Evolutionary conservation across 2,888 invertebrate genomes (phyloP).

Genomic region (Sesia apiformis): DNA sequence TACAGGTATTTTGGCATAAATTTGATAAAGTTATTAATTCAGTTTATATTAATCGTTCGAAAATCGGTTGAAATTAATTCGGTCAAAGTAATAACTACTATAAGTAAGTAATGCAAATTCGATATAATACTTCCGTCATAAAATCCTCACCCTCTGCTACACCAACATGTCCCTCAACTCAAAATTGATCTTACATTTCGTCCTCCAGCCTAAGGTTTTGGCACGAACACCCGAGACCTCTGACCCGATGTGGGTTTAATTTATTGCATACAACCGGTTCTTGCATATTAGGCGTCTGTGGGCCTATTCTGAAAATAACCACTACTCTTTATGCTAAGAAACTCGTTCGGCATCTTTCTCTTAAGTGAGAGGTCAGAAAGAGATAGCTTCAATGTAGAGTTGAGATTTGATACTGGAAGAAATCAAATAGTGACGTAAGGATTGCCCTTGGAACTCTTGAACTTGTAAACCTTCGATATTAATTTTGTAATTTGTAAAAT

Average conservation of each 20-base stretch:
- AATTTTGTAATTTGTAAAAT: too few species aligned
- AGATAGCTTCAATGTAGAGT: not conserved
- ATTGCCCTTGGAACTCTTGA: not conserved
- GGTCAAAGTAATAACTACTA: too few species aligned
- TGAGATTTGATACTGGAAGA: not conserved
- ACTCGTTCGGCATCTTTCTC: not conserved
- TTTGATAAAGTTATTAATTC: too few species aligned
- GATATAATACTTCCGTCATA: too few species aligned
- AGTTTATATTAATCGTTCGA: too few species aligned
- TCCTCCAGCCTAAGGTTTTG: constrained; percentile 12
- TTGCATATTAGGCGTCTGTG: constrained; percentile 23
- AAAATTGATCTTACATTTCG: too few species aligned
- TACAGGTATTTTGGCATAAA: too few species aligned
- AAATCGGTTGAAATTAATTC: too few species aligned
- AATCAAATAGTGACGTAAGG: not conserved
- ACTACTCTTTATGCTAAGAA: not conserved
- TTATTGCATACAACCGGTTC: constrained; percentile 42
- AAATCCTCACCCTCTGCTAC: too few species aligned
- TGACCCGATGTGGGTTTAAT: constrained; percentile 33
- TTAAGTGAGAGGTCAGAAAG: not conserved
- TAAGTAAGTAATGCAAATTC: too few species aligned
- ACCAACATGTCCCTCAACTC: too few species aligned
- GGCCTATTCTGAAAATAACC: constrained; percentile 1
- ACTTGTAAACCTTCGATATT: not conserved
- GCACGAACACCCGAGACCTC: constrained; percentile 28